A percentile compares a stretch with the other conserved stretches of the same genome.
phyloP scores from a whole-genome alignment of 1,140 invertebrate species.

The Cydia amplana region DNA sequence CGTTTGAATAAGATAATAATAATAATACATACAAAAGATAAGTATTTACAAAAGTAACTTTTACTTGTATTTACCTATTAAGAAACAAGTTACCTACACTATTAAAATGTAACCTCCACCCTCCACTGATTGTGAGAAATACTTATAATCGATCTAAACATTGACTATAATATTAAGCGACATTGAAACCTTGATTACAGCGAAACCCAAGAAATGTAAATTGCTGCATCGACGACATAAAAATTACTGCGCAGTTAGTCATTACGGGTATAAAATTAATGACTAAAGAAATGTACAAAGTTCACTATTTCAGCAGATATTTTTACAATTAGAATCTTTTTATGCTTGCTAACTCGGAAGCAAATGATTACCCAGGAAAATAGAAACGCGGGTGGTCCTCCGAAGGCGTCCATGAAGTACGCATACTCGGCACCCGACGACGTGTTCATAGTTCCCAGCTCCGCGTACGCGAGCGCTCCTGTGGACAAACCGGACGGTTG shows the following conservation, averaged over 20 bases:
- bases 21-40: too few relatives aligned
- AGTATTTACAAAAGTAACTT: too few relatives aligned
- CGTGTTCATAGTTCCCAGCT: slow-evolving; percentile 95
- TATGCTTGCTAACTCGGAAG: neutral
- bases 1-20: too few relatives aligned
- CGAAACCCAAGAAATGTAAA: slow-evolving; percentile 5
- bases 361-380: slow-evolving; percentile 89
- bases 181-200: slow-evolving; percentile 6
- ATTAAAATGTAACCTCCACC: too few relatives aligned
- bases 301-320: neutral
- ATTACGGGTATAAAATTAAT: neutral
- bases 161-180: neutral
- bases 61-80: too few relatives aligned
- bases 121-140: too few relatives aligned
- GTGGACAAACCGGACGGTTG: slow-evolving; percentile 31
- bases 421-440: slow-evolving; percentile 96
- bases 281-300: neutral
- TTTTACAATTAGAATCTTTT: neutral
- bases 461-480: slow-evolving; percentile 95
- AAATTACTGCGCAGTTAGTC: slow-evolving; percentile 33
- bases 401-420: slow-evolving; percentile 95
- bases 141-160: neutral
- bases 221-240: neutral
- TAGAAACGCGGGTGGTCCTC: slow-evolving; percentile 92
- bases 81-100: too few relatives aligned